Evolutionary conservation across 2,113 vertebrate genomes (phyloP), one percentile per base, ranked within the genome.

Genomic region (Leucopsar rothschildi): DNA sequence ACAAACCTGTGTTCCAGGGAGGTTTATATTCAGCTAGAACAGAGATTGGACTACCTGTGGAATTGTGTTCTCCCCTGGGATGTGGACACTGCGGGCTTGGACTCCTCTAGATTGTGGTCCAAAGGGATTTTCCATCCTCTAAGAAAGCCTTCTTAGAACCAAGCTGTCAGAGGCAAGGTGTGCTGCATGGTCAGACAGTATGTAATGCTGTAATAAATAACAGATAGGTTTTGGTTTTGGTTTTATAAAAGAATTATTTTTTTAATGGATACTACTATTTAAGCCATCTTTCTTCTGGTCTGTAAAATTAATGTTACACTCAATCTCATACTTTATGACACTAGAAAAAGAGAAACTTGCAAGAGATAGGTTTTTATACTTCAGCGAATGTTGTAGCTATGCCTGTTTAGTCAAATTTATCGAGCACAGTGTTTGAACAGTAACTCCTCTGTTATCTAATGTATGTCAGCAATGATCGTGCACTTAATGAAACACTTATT

Each of bases 221-320:
- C n/a, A 92, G 21, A 39, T 5, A n/a, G 9, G 25, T 21, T 31
- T 18, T 24, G 0, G 0, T 9, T 40, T 77, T n/a, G 37, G 37
- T 37, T 37, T 77, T n/a, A 55, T n/a, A 57, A 42, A 77, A 14
- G 1, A 42, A 80, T 35, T 23, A 64, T n/a, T 55, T 55, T 35
- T 57, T 23, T 37, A 76, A 83, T 14, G 8, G 70, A n/a, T 50
- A 27, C 18, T 59, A 55, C 25, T 45, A 57, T 42, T 81, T 61
- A 70, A 45, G 18, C 6, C 39, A 39, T 27, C 80, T 89, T 87
- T 53, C 29, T 88, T 90, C 55, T 61, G n/a, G n/a, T 57, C 40
- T 35, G 28, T 47, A 53, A 88, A 93, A 90, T 57, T 72, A 72
- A 57, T 50, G 13, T 50, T 68, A 71, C 2, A 20, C 11, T 55